Conservation (phyloP, 2,113 vertebrate species). For the Amphiprion percula region DNA sequence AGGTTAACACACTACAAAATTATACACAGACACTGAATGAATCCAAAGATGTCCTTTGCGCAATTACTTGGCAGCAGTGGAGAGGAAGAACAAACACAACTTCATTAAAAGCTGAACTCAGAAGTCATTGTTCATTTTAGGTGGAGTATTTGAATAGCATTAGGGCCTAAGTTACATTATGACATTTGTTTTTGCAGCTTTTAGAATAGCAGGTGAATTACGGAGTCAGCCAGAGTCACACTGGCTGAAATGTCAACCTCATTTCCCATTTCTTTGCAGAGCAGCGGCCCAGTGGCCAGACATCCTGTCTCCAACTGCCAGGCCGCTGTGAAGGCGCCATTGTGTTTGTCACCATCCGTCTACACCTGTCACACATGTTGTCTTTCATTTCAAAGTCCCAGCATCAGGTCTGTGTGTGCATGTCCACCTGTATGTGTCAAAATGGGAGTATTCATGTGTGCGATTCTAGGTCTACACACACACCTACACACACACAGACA, state of each 20-base stretch:
- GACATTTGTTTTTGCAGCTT: constrained; percentile 8
- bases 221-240: not conserved
- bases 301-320: constrained; percentile 38
- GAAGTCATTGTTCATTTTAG: no score
- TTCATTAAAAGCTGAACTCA: no score
- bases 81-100: no score
- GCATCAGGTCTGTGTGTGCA: constrained; percentile 14
- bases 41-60: no score
- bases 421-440: constrained; percentile 1
- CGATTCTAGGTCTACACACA: not conserved
- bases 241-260: constrained; percentile 40
- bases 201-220: not conserved
- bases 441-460: constrained; percentile 7
- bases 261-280: constrained; percentile 20
- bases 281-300: constrained; percentile 41
- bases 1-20: no score
- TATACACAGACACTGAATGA: no score
- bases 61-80: no score
- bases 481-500: not conserved
- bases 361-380: constrained; percentile 58
- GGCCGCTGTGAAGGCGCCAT: constrained; percentile 49
- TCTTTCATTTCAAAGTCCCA: constrained; percentile 41
- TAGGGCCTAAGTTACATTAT: not conserved
- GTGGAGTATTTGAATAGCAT: not conserved
- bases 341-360: constrained; percentile 70